A percentile compares a stretch with the other conserved stretches of the same genome.
Conservation (phyloP, 2,888 invertebrate species). For the Rhagonycha lutea region DNA sequence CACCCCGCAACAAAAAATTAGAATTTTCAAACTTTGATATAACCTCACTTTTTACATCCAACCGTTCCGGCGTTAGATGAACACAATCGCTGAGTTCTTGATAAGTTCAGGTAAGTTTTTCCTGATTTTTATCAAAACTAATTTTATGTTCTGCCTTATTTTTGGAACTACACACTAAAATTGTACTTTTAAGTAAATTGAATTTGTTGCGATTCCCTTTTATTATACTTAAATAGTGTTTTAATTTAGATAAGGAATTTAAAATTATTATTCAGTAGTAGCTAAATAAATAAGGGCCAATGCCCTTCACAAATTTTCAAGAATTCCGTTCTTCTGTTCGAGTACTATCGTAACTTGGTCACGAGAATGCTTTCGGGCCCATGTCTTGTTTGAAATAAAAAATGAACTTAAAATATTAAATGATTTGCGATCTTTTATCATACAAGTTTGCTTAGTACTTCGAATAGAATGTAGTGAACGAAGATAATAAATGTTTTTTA, state of each 20-base stretch:
- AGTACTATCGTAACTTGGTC: neutral
- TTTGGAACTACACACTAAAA: neutral
- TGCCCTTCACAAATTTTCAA: neutral
- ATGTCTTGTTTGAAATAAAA: too few relatives aligned
- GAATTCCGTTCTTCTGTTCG: neutral
- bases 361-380: neutral
- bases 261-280: neutral
- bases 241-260: neutral
- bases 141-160: too few relatives aligned
- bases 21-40: neutral
- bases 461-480: neutral
- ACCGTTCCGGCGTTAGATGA: neutral
- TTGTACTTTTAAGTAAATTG: neutral
- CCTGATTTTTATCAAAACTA: neutral
- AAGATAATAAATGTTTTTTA: neutral
- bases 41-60: neutral
- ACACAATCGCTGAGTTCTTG: neutral
- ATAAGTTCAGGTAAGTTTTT: neutral
- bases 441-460: neutral
- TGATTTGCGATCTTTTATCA: too few relatives aligned
- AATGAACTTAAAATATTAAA: neutral
- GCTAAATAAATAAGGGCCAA: neutral
- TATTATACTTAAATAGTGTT: neutral
- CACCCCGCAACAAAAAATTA: neutral
- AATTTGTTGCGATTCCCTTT: neutral